These are phyloP conservation scores for Volucella inanis DNA, from an alignment of 2,888 invertebrate species.

Conservation along the genomic window DNA sequence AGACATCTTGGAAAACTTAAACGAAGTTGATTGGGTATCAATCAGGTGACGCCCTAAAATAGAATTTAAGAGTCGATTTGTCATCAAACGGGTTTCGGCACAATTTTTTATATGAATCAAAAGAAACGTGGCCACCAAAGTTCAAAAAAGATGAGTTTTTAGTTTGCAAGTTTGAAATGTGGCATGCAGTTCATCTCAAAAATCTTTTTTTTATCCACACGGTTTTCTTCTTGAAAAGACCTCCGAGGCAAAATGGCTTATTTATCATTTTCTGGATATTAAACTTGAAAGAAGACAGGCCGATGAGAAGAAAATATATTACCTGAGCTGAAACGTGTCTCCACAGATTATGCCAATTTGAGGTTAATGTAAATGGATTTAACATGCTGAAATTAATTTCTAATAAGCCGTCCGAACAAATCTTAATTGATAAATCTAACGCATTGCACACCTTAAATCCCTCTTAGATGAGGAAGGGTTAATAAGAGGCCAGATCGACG, in stretches of 20 bases:
- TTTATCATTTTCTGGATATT: neutral
- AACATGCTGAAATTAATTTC: neutral
- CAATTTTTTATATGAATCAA: conserved; percentile 6
- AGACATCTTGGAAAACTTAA: too few relatives aligned
- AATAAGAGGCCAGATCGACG: conserved; percentile 41
- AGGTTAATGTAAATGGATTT: neutral
- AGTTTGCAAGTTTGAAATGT: too few relatives aligned
- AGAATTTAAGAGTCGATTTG: conserved; percentile 1
- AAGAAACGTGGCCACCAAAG: conserved; percentile 26
- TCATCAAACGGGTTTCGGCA: neutral
- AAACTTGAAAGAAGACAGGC: neutral
- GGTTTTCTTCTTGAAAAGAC: neutral
- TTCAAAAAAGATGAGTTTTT: neutral
- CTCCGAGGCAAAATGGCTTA: neutral
- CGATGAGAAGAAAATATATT: too few relatives aligned
- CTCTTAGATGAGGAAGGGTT: conserved; percentile 23
- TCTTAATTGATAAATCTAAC: neutral
- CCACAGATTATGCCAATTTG: conserved; percentile 5
- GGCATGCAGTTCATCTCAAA: too few relatives aligned
- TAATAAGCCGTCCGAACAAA: too few relatives aligned
- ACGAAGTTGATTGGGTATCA: too few relatives aligned
- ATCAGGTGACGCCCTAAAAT: conserved; percentile 33
- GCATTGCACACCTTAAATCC: conserved; percentile 29
- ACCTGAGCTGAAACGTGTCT: conserved; percentile 1
- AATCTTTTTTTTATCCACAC: too few relatives aligned